A percentile compares a stretch with the other conserved stretches of the same genome.
These are phyloP conservation scores for Alces alces DNA, from an alignment of 2,113 vertebrate species.

Conservation along the genomic window DNA sequence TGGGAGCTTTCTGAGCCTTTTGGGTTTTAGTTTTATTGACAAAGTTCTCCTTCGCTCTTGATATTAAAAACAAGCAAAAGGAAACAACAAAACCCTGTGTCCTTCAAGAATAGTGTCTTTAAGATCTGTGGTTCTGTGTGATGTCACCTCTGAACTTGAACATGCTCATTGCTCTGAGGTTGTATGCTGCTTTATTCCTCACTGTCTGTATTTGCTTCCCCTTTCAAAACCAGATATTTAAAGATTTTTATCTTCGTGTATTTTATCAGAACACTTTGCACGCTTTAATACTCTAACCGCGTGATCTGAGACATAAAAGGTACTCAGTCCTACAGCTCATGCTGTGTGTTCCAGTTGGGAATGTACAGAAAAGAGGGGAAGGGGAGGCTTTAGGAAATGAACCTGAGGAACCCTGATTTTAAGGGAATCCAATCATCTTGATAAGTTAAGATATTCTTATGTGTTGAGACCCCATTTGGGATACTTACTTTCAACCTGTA, in stretches of 20 bases:
- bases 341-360: background rate
- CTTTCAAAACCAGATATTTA: constrained; percentile 6
- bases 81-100: background rate
- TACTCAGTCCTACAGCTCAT: background rate
- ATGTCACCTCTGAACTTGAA: background rate
- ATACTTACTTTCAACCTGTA: background rate
- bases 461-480: background rate
- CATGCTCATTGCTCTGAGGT: background rate
- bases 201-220: background rate
- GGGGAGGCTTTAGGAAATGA: background rate
- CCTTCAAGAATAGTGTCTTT: background rate
- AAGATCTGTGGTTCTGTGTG: background rate
- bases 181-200: background rate
- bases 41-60: background rate
- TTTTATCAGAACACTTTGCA: background rate
- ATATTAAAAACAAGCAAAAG: background rate
- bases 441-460: background rate
- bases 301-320: background rate
- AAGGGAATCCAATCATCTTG: background rate
- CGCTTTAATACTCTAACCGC: background rate
- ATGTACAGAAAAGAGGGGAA: background rate
- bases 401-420: background rate
- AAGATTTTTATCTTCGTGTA: background rate
- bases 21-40: background rate
- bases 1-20: background rate